phyloP scores from a whole-genome alignment of 2,888 invertebrate genomes.

The Lamproptera curius region DNA sequence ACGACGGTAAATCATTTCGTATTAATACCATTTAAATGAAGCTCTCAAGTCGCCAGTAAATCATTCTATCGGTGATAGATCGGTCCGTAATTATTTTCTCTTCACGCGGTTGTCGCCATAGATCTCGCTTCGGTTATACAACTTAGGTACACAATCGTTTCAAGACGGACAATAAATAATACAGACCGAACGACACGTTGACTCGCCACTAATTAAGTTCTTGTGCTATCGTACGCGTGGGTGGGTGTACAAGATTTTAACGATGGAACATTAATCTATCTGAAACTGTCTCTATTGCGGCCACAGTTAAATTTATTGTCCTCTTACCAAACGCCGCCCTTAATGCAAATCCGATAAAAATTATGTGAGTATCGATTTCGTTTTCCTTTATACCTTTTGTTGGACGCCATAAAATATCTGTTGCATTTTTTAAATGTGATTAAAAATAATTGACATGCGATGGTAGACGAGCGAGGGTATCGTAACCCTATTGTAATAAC shows the following conservation, averaged over 20 bases:
- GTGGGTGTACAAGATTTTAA: slow-evolving; percentile 36
- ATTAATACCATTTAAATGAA: slow-evolving; percentile 5
- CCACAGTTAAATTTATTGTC: slow-evolving; percentile 26
- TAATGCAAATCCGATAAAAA: slow-evolving; percentile 55
- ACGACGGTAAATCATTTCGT: too few species aligned
- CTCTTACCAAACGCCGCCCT: slow-evolving; percentile 10
- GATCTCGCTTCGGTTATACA: slow-evolving; percentile 45
- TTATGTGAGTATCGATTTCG: slow-evolving; percentile 51
- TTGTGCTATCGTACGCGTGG: slow-evolving; percentile 58
- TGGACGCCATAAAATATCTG: slow-evolving; percentile 36
- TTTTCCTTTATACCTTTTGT: slow-evolving; percentile 50
- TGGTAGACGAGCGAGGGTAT: too few species aligned
- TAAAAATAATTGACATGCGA: too few species aligned
- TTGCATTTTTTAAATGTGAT: not conserved
- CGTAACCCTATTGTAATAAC: too few species aligned
- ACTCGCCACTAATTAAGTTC: slow-evolving; percentile 72
- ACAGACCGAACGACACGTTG: slow-evolving; percentile 47
- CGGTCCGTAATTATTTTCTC: slow-evolving; percentile 23
- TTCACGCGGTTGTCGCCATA: slow-evolving; percentile 33
- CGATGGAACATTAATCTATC: slow-evolving; percentile 38
- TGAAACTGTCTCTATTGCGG: slow-evolving; percentile 35
- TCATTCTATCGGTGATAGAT: slow-evolving; percentile 17
- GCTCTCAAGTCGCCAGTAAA: slow-evolving; percentile 8
- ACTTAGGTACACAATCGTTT: slow-evolving; percentile 55
- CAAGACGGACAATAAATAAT: slow-evolving; percentile 67